These are phyloP conservation scores for Glossosoma conforme DNA, from an alignment of 1,140 invertebrate genomes.

Conservation along the genomic window DNA sequence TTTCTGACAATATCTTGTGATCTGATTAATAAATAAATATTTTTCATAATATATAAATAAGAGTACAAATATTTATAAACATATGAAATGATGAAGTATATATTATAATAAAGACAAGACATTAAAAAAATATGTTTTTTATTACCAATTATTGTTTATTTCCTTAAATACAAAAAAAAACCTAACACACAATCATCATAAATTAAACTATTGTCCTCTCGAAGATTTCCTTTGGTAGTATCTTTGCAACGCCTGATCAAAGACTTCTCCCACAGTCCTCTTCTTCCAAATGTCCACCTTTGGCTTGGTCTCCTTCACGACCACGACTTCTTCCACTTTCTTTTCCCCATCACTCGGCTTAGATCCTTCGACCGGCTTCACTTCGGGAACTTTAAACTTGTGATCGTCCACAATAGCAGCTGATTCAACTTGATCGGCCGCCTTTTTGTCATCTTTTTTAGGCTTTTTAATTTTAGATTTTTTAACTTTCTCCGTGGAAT, in stretches of 20 bases:
- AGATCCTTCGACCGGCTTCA: slow-evolving; percentile 24
- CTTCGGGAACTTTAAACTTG: slow-evolving; percentile 17
- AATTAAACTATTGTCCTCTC: too few relatives aligned
- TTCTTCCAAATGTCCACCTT: slow-evolving; percentile 78
- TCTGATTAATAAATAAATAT: too few relatives aligned
- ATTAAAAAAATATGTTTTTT: too few relatives aligned
- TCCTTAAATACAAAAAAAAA: too few relatives aligned
- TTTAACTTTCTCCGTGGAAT: slow-evolving; percentile 15
- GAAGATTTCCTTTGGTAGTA: slow-evolving; percentile 72
- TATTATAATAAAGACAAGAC: too few relatives aligned
- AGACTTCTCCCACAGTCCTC: slow-evolving; percentile 74
- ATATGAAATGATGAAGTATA: too few relatives aligned
- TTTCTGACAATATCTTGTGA: too few relatives aligned
- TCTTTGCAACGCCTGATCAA: slow-evolving; percentile 71
- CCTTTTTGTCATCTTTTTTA: slow-evolving; percentile 24
- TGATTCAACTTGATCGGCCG: slow-evolving; percentile 2
- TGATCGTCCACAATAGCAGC: neutral
- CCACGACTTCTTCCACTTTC: slow-evolving; percentile 28
- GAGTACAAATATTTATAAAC: too few relatives aligned
- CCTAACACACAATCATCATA: too few relatives aligned
- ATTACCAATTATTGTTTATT: too few relatives aligned
- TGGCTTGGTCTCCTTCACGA: slow-evolving; percentile 30
- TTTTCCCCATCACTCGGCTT: slow-evolving; percentile 30
- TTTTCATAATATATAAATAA: too few relatives aligned
- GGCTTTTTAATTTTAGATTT: slow-evolving; percentile 29